Evolutionary conservation across 2,797 vertebrate genomes (phyloP).

Genomic region (Falco novaeseelandiae): DNA sequence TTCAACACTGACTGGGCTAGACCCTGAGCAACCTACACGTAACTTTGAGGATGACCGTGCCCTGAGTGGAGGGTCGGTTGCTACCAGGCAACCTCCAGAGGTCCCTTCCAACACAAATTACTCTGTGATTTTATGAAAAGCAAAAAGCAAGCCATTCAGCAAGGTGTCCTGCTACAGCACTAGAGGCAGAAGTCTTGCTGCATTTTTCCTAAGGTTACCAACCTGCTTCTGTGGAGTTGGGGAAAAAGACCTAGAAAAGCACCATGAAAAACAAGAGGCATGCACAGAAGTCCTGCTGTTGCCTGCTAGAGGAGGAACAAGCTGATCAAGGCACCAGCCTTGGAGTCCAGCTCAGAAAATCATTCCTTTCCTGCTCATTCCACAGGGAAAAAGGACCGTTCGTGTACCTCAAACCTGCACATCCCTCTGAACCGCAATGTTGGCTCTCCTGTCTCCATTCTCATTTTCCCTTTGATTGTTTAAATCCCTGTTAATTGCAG

Average conservation of each 20-base stretch:
- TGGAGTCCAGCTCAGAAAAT: background rate
- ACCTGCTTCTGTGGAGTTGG: background rate
- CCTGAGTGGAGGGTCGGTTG: rapidly evolving
- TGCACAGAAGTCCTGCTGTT: background rate
- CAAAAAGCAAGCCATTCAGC: background rate
- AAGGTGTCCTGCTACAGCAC: background rate
- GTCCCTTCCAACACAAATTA: background rate
- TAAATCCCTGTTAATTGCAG: background rate
- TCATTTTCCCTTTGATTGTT: background rate
- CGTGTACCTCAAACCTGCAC: background rate
- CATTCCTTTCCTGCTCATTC: background rate
- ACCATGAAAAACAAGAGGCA: background rate
- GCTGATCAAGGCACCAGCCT: background rate
- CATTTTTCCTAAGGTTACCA: background rate
- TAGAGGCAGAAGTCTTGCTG: background rate
- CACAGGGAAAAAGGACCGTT: background rate
- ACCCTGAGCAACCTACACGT: background rate
- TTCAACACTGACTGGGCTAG: background rate
- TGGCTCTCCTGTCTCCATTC: background rate
- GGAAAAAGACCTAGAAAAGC: background rate
- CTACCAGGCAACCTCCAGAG: too few species aligned
- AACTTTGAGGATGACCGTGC: background rate
- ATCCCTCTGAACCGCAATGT: background rate
- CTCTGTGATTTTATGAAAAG: background rate
- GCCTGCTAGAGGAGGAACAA: background rate